Conservation (phyloP, 2,113 vertebrate genomes). For the Oncorhynchus masou region DNA sequence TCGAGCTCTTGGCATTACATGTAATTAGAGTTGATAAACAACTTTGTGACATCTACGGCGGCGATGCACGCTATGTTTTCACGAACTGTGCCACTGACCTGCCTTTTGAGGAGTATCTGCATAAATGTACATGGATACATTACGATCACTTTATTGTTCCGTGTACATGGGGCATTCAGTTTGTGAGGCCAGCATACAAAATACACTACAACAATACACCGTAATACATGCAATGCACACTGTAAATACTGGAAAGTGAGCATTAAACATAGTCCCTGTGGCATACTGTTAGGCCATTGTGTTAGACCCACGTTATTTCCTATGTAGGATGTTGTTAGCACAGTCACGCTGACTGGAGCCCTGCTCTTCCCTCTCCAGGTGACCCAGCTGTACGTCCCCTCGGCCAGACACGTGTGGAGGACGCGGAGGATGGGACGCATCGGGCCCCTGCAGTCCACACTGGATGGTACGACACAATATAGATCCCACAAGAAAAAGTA, state of each 20-base stretch:
- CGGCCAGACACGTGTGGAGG: conserved; percentile 90
- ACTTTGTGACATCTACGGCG: too few species aligned
- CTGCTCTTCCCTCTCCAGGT: conserved; percentile 72
- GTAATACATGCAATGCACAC: too few species aligned
- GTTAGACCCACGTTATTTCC: background rate
- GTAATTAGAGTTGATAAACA: too few species aligned
- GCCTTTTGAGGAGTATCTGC: too few species aligned
- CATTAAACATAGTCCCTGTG: background rate
- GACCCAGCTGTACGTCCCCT: conserved; percentile 94
- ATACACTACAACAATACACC: background rate
- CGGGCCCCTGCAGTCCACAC: conserved; percentile 90
- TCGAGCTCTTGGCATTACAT: too few species aligned
- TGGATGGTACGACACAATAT: conserved; percentile 81
- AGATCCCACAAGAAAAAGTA: background rate
- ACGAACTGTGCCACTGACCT: too few species aligned
- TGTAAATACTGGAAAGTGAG: background rate
- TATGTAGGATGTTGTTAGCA: too few species aligned
- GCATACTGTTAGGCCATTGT: background rate
- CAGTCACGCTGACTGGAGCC: background rate
- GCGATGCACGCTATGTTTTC: too few species aligned
- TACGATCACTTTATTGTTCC: background rate
- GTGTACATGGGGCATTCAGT: background rate
- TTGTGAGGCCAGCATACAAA: background rate
- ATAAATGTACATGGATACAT: too few species aligned
- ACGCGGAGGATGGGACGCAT: conserved; percentile 94